Evolutionary conservation across 1,140 invertebrate species (phyloP).

Genomic region (Zophobas atratus): DNA sequence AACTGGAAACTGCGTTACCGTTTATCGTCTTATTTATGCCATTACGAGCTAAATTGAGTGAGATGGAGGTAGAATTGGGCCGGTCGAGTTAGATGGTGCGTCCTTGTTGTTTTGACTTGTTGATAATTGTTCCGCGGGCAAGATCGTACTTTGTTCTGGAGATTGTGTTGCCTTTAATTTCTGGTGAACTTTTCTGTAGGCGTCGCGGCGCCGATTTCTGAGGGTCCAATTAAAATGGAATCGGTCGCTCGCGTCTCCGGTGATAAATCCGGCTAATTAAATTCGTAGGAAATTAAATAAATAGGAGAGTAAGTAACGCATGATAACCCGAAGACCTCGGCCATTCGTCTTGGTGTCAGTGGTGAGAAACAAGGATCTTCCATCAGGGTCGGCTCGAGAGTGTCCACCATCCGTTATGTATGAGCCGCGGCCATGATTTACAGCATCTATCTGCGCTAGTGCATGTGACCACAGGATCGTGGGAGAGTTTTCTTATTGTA

Average conservation of each 20-base stretch:
- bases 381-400: slow-evolving; percentile 52
- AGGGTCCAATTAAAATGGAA: slow-evolving; percentile 1
- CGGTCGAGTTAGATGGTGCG: too few species aligned
- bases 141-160: too few species aligned
- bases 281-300: slow-evolving; percentile 26
- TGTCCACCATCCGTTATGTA: slow-evolving; percentile 53
- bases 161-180: too few species aligned
- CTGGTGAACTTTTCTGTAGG: too few species aligned
- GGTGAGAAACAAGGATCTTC: slow-evolving; percentile 56
- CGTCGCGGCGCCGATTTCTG: not conserved
- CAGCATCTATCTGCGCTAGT: slow-evolving; percentile 36
- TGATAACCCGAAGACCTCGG: slow-evolving; percentile 58
- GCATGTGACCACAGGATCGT: slow-evolving; percentile 43
- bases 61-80: too few species aligned
- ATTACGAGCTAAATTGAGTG: too few species aligned
- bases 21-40: too few species aligned
- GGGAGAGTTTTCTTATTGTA: slow-evolving; percentile 45
- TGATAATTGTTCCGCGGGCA: too few species aligned
- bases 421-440: slow-evolving; percentile 53
- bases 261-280: slow-evolving; percentile 18
- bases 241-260: not conserved
- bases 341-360: slow-evolving; percentile 58
- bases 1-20: too few species aligned
- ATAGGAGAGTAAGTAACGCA: slow-evolving; percentile 53
- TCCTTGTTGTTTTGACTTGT: too few species aligned